phyloP scores from a whole-genome alignment of 2,797 vertebrate genomes.

The Myiotriccus ornatus region DNA sequence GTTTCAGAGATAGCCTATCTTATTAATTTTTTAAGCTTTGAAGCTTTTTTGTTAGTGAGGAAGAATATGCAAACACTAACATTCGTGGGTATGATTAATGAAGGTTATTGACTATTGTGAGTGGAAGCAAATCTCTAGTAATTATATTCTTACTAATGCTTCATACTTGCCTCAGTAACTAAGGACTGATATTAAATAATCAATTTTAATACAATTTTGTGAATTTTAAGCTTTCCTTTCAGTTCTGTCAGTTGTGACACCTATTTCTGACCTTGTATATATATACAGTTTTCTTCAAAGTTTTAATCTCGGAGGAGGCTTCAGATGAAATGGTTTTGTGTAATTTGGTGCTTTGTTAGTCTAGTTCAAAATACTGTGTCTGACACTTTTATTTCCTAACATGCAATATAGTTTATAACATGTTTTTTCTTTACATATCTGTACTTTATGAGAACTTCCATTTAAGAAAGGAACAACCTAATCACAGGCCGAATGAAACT shows the following conservation, averaged over 20 bases:
- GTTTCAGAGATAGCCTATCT: not conserved
- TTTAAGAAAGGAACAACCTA: not conserved
- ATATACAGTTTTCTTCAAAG: not conserved
- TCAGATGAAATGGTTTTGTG: not conserved
- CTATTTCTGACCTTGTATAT: not conserved
- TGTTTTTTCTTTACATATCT: not conserved
- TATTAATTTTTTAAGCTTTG: not conserved
- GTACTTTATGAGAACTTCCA: not conserved
- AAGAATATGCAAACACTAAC: not conserved
- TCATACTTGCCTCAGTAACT: not conserved
- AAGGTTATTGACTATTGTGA: not conserved
- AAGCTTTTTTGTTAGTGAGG: not conserved
- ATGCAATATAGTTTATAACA: fast-evolving
- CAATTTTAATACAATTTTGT: not conserved
- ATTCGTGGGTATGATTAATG: not conserved
- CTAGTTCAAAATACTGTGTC: not conserved
- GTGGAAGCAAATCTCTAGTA: not conserved
- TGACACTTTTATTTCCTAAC: not conserved
- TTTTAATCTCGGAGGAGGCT: not conserved
- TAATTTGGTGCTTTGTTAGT: not conserved
- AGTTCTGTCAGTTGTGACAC: not conserved
- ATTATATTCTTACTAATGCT: not conserved
- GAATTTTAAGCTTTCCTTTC: not conserved
- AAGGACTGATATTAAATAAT: not conserved
- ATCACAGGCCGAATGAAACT: not conserved